Percentiles rank a stretch among this genome's conserved stretches.
phyloP scores from a whole-genome alignment of 2,113 vertebrate genomes.

The Sturnira hondurensis region DNA sequence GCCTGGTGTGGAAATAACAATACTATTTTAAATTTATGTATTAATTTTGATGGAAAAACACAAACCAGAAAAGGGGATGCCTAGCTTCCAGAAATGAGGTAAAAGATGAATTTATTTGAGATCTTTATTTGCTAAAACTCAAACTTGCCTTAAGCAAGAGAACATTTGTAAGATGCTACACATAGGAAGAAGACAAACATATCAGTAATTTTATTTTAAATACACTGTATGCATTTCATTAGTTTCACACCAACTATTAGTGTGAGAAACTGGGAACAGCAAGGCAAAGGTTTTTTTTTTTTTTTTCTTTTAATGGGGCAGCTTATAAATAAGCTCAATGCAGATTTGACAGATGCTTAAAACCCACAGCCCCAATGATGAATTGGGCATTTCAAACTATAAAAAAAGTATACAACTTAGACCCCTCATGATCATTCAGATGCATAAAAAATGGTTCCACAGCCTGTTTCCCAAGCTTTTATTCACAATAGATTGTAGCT shows the following conservation, averaged over 20 bases:
- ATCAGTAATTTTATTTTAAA: slow-evolving; percentile 55
- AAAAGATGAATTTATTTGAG: slow-evolving; percentile 20
- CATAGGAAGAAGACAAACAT: slow-evolving; percentile 43
- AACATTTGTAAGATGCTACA: slow-evolving; percentile 40
- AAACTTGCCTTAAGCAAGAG: slow-evolving; percentile 56
- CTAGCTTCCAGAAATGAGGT: slow-evolving; percentile 8
- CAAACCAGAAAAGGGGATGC: slow-evolving; percentile 2
- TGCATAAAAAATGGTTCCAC: background rate
- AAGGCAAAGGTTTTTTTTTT: background rate
- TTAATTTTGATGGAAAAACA: slow-evolving; percentile 49
- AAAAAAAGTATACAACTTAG: background rate
- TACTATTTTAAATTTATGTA: slow-evolving; percentile 51
- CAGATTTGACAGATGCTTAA: background rate
- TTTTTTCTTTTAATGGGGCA: background rate
- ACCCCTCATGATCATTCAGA: background rate
- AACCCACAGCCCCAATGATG: background rate
- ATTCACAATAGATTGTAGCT: background rate
- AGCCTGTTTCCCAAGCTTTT: slow-evolving; percentile 1
- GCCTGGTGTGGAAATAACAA: slow-evolving; percentile 40
- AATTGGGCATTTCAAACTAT: background rate
- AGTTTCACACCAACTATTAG: slow-evolving; percentile 47
- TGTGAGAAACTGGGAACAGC: slow-evolving; percentile 18
- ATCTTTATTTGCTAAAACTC: slow-evolving; percentile 42
- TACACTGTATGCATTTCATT: slow-evolving; percentile 28
- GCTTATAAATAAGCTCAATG: slow-evolving; percentile 54